Base-by-base conservation (phyloP, 35 echinoderm and acorn worm genomes). In the Lytechinus pictus region DNA sequence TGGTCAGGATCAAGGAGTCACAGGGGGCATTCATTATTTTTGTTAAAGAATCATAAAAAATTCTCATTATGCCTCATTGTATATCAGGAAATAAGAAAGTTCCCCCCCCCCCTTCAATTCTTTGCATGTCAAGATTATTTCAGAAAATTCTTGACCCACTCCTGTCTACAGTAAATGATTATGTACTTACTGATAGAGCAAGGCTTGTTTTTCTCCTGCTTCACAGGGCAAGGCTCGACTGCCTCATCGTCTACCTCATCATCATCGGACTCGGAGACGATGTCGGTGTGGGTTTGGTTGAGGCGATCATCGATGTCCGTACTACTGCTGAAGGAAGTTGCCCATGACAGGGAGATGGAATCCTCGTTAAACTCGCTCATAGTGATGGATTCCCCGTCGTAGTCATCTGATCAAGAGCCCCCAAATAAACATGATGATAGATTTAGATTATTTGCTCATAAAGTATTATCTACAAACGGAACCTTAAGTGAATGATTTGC, bases 271-370 rank as follows among this genome's bases (percentile, higher is more conserved):
- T 79, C 66, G 3, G 19, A 79, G 66, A 79, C 12, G 66, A 79
- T 79, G 66, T 79, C 66, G 66, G 19, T 79, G 4, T 14, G n/a
- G n/a, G 19, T 79, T 79, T 79, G 66, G 88, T 90, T 90, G 88
- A 90, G 16, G 52, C 88, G 88, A 44, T 90, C 88, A 10, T 52
- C 27, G 88, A 90, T 90, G 5, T 90, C 88, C 29, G 52, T 44
- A 3, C 88, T 12, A 54, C 88, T 90, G 88, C 11, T 44, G 52
- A 90, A 90, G 88, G 88, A 90, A 54, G 28, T 9, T 9, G 88
- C 88, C 88, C 88, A 90, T 52, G 88, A 90, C 24, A 52, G 28
- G 28, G 88, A 90, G 88, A 90, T 90, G 28, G 52, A 52, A 54
- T 90, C 88, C 27, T 90, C 88, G 52, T 90, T 33, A 33, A 90